Conservation (phyloP, 2,797 vertebrate genomes). For the Sebastes reedi region DNA sequence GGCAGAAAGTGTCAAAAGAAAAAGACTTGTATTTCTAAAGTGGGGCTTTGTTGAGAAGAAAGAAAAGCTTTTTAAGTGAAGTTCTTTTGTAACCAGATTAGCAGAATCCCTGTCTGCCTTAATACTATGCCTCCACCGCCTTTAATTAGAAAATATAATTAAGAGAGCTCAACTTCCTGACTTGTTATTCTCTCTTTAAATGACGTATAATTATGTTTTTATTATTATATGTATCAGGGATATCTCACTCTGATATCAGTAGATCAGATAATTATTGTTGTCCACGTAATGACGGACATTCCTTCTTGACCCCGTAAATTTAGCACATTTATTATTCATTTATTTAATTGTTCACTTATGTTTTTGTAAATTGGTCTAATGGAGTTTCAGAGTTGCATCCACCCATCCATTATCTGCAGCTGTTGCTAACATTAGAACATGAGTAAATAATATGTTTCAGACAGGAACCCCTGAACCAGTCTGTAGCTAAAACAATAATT, state of each 20-base stretch:
- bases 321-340: not conserved
- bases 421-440: not conserved
- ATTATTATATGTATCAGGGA: not conserved
- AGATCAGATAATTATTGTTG: not conserved
- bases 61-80: conserved; percentile 22
- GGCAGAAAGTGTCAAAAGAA: not conserved
- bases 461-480: not conserved
- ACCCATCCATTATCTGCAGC: not conserved
- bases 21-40: conserved; percentile 26
- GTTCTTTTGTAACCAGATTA: conserved; percentile 47
- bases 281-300: not conserved
- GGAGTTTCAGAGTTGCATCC: not conserved
- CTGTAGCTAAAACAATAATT: not conserved
- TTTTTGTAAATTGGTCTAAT: not conserved
- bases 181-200: conserved; percentile 19
- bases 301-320: not conserved
- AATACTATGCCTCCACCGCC: not conserved
- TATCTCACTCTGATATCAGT: not conserved
- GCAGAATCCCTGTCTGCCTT: conserved; percentile 19
- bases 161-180: conserved; percentile 28
- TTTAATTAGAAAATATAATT: conserved; percentile 46
- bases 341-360: not conserved
- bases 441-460: not conserved
- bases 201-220: not conserved
- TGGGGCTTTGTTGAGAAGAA: conserved; percentile 22